These are phyloP conservation scores for Philaethria dido DNA, from an alignment of 2,888 invertebrate species.

Conservation along the genomic window DNA sequence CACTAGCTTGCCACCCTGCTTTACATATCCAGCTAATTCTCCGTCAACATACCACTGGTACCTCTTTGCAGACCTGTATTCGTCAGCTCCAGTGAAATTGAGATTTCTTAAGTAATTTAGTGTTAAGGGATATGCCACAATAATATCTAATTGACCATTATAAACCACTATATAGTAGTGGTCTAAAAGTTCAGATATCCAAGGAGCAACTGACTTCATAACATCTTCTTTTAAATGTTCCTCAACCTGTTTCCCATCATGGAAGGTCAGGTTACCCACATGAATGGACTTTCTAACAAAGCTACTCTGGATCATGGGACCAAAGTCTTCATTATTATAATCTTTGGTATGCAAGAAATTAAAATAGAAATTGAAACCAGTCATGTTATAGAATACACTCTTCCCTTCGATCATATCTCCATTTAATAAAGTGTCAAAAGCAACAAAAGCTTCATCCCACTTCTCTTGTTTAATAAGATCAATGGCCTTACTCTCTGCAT, in stretches of 20 bases:
- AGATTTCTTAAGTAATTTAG: conserved; percentile 89
- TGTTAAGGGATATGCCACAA: conserved; percentile 94
- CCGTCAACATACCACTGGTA: conserved; percentile 87
- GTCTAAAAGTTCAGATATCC: conserved; percentile 87
- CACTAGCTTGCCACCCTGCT: conserved; percentile 87
- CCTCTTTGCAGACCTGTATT: conserved; percentile 87
- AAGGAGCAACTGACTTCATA: conserved; percentile 91
- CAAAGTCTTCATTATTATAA: conserved; percentile 80
- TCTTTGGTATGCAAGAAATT: conserved; percentile 88
- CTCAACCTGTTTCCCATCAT: conserved; percentile 87
- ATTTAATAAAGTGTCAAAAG: conserved; percentile 88
- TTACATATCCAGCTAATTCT: conserved; percentile 90
- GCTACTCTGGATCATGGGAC: conserved; percentile 85
- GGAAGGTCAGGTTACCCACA: conserved; percentile 91
- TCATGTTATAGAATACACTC: conserved; percentile 88
- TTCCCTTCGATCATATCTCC: conserved; percentile 84
- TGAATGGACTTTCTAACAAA: conserved; percentile 90
- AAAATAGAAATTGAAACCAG: conserved; percentile 90
- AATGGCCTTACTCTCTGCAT: conserved; percentile 83
- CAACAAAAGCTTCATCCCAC: conserved; percentile 87
- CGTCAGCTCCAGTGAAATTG: conserved; percentile 86
- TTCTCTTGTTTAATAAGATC: conserved; percentile 85
- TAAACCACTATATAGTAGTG: conserved; percentile 91
- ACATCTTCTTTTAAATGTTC: conserved; percentile 88
- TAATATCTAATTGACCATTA: conserved; percentile 95